Base-by-base conservation (phyloP, 2,888 invertebrate species). In the Disparrhopalites patrizii region DNA sequence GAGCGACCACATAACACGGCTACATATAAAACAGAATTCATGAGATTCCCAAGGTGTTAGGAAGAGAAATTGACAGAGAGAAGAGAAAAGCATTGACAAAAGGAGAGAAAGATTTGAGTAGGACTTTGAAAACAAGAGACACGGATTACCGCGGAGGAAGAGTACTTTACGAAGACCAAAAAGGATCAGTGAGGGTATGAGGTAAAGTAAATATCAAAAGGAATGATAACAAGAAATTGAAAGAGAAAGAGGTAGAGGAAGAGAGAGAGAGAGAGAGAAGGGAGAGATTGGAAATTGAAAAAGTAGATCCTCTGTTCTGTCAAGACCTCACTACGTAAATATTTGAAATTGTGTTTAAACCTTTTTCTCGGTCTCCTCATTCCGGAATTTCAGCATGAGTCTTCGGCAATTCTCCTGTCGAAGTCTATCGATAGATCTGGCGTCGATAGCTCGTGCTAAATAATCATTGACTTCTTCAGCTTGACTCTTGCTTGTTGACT, bases 381-480 rank as follows among this genome's bases (percentile, higher is more conserved):
- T 87, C 70, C 89, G 86, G 82, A 97, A 97, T 69, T 89, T 89
- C 66, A 97, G 85, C 28, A 92, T 84, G 78, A 93, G 83, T 0
- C 89, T 87, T 62, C 87, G 86, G 79, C 96, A 96, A 79, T 97
- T 93, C 78, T 96, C 92, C 40, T 38, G 40, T 62, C 93, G 84
- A 62, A 95, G 83, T 60, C 90, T 86, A 81, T 96, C 94, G 65
- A 94, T 92, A 78, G 93, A 93, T 62, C 95, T 85, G 1, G 95
- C 95, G 79, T 96, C 95, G 72, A 97, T 97, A 15, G 96, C 96
- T 73, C 92, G 87, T 85, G 93, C 91, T 74, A 98, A 83, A 80
- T 97, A 97, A 76, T 97, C 97, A 78, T 97, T 95, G 25, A 95
- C 93, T 80, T 95, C 95, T 75, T 93, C 93, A 76, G 56, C 43